Conservation (phyloP, 2,888 invertebrate genomes). For the Eugnorisma glareosa region DNA sequence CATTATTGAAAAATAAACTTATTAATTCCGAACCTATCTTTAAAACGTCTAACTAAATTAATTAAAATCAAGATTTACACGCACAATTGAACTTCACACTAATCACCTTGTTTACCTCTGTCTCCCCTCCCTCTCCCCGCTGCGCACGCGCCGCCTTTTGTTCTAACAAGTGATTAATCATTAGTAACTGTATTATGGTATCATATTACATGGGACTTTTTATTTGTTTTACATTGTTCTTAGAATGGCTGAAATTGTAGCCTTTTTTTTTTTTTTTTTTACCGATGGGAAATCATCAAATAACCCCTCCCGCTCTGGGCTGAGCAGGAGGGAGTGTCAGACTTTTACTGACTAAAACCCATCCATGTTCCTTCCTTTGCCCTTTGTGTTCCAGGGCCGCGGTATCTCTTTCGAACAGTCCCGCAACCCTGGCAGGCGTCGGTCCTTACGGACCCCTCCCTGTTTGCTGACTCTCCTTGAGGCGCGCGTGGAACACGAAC, state of each 20-base stretch:
- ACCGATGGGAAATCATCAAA: too few species aligned
- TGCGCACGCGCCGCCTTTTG: slow-evolving; percentile 61
- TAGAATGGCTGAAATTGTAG: slow-evolving; percentile 29
- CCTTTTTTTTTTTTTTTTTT: too few species aligned
- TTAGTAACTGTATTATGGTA: slow-evolving; percentile 17
- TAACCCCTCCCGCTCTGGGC: too few species aligned
- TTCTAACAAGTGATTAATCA: slow-evolving; percentile 54
- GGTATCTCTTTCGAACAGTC: too few species aligned
- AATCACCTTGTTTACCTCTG: slow-evolving; percentile 50
- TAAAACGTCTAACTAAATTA: slow-evolving; percentile 6
- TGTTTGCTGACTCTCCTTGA: too few species aligned
- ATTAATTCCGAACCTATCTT: not conserved
- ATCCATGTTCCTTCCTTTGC: too few species aligned
- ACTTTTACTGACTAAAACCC: too few species aligned
- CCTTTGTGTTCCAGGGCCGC: too few species aligned
- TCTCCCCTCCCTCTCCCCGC: not conserved
- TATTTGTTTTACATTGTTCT: slow-evolving; percentile 12
- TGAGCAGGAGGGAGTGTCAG: too few species aligned
- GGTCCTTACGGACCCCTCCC: too few species aligned
- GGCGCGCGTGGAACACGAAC: too few species aligned
- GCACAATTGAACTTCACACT: slow-evolving; percentile 46
- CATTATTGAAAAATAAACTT: not conserved
- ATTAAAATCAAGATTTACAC: slow-evolving; percentile 24
- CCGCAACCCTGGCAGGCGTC: too few species aligned
- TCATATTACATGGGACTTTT: slow-evolving; percentile 10